A percentile compares a stretch with the other conserved stretches of the same genome.
Conservation (phyloP, 1,140 invertebrate species). For the Colletes gigas region DNA sequence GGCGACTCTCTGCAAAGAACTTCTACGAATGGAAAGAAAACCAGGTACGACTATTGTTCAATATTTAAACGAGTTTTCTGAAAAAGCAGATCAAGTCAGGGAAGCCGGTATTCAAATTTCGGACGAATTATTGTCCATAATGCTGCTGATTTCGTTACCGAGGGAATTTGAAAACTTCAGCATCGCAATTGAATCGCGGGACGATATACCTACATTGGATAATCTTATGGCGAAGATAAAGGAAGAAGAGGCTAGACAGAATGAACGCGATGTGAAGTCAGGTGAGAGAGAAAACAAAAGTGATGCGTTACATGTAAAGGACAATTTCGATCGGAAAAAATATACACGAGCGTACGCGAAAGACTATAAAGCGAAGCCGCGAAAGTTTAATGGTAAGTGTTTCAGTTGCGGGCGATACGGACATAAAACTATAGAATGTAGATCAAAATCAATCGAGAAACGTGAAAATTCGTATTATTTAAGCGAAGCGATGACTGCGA, state of each 20-base stretch:
- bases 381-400: neutral
- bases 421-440: neutral
- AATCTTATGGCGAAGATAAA: neutral
- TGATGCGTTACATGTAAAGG: neutral
- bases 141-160: neutral
- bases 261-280: neutral
- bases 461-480: no score
- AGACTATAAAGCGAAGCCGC: neutral
- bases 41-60: no score
- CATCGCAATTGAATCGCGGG: neutral
- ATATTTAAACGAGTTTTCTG: no score
- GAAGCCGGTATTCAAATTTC: neutral
- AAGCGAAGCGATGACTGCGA: neutral
- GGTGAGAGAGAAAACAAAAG: neutral
- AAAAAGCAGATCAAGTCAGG: no score
- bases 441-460: neutral
- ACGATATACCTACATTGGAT: neutral
- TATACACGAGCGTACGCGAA: no score
- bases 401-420: neutral
- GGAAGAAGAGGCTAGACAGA: neutral
- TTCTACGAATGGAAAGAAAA: no score
- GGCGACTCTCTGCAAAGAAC: no score
- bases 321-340: neutral
- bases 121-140: neutral
- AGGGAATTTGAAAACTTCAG: neutral